These are phyloP conservation scores for Tylochromis polylepis DNA, from an alignment of 2,113 vertebrate species.

Conservation along the genomic window DNA sequence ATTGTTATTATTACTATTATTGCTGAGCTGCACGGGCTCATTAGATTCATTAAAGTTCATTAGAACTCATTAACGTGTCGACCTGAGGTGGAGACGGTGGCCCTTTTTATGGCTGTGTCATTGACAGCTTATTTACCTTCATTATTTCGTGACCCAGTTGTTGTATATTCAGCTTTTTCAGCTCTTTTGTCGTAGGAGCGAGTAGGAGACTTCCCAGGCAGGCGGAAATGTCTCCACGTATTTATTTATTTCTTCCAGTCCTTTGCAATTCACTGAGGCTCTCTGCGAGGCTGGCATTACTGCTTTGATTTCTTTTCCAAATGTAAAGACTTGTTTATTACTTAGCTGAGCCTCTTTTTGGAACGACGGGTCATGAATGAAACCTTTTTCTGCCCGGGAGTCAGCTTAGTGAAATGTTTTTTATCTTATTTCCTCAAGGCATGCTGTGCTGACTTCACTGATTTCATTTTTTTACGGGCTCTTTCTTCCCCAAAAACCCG, in stretches of 20 bases:
- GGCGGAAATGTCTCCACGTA: neutral
- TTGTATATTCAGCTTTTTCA: slow-evolving; percentile 5
- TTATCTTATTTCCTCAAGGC: neutral
- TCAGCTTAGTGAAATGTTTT: neutral
- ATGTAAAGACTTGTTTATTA: slow-evolving; percentile 5
- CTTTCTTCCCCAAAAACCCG: neutral
- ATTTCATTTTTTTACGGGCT: neutral
- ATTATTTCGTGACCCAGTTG: slow-evolving; percentile 5
- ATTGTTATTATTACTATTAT: neutral
- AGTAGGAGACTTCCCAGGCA: neutral
- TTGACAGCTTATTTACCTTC: neutral
- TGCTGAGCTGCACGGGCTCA: neutral
- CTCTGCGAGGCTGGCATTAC: neutral
- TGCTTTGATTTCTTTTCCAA: neutral
- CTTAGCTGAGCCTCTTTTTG: neutral
- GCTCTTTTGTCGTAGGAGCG: neutral
- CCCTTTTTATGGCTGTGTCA: neutral
- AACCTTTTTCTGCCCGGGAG: neutral
- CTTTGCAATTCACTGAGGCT: neutral
- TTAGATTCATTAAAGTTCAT: neutral
- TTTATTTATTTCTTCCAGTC: neutral
- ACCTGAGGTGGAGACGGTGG: neutral
- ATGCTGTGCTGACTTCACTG: neutral
- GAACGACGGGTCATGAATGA: neutral
- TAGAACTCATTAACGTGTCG: too few species aligned